Evolutionary conservation across 2,797 vertebrate genomes (phyloP).

Genomic region (Sebastes baramenuke): DNA sequence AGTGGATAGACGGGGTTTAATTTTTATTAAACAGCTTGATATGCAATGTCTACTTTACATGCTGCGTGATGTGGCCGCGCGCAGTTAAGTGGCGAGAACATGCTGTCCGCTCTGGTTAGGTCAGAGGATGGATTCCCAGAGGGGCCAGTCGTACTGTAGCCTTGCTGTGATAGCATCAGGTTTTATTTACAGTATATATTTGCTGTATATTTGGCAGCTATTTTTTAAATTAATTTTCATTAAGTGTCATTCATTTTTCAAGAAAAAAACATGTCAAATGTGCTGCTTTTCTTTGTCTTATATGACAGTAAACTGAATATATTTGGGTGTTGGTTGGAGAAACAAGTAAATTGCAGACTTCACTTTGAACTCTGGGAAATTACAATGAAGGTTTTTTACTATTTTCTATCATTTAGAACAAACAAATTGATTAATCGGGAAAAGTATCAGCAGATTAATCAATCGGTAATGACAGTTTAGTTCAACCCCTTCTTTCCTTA

Average conservation of each 20-base stretch:
- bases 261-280: not conserved
- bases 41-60: constrained; percentile 55
- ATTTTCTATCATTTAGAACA: not conserved
- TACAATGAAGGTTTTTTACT: not conserved
- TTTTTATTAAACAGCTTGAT: constrained; percentile 74
- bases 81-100: constrained; percentile 55
- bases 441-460: not conserved
- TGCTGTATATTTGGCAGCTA: not conserved
- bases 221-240: not conserved
- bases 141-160: constrained; percentile 1
- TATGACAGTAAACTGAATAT: not conserved
- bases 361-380: not conserved
- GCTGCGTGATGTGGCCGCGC: constrained; percentile 21
- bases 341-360: not conserved
- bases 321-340: too few species aligned
- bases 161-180: not conserved
- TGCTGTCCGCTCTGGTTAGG: constrained; percentile 45
- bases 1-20: constrained; percentile 54
- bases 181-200: constrained; percentile 4
- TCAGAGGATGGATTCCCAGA: constrained; percentile 31
- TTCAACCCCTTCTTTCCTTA: not conserved
- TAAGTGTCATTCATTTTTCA: not conserved
- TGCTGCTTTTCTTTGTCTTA: not conserved
- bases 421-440: not conserved
- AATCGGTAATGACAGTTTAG: not conserved